These are phyloP conservation scores for Pachymerium ferrugineum DNA, from an alignment of 2,888 invertebrate species.

Conservation along the genomic window DNA sequence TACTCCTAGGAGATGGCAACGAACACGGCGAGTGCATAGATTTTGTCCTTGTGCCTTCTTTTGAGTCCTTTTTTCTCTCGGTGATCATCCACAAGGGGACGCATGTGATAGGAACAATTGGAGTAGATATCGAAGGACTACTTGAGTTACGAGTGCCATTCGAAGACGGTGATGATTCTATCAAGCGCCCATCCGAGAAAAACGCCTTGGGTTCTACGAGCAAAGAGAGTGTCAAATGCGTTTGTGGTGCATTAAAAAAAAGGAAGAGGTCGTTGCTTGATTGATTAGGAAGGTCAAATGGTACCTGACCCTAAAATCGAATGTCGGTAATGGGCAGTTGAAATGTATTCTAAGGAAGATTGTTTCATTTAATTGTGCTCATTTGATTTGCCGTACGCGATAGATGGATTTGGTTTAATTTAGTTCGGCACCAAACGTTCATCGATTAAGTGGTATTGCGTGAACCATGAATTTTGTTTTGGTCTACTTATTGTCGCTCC, in stretches of 20 bases:
- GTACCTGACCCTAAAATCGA: no score
- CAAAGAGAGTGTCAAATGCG: constrained; percentile 13
- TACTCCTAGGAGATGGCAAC: constrained; percentile 6
- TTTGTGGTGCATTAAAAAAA: constrained; percentile 24
- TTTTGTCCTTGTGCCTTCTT: not conserved
- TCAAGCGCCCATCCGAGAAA: constrained; percentile 20
- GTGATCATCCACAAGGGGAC: constrained; percentile 24
- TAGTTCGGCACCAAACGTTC: no score
- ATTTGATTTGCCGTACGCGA: no score
- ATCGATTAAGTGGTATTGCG: no score
- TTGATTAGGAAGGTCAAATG: constrained; percentile 23
- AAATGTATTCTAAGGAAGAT: no score
- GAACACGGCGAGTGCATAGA: constrained; percentile 22
- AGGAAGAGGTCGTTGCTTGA: constrained; percentile 9
- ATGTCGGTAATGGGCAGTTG: no score
- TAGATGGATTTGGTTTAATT: no score
- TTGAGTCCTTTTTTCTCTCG: not conserved
- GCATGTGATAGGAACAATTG: constrained; percentile 22
- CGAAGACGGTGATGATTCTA: constrained; percentile 25
- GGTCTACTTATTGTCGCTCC: no score
- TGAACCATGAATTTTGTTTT: no score
- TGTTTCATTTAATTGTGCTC: no score
- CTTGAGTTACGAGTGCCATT: constrained; percentile 27
- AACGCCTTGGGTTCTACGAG: not conserved
- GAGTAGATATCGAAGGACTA: constrained; percentile 25